phyloP scores from a whole-genome alignment of 2,797 vertebrate species.

The Ceryle rudis region DNA sequence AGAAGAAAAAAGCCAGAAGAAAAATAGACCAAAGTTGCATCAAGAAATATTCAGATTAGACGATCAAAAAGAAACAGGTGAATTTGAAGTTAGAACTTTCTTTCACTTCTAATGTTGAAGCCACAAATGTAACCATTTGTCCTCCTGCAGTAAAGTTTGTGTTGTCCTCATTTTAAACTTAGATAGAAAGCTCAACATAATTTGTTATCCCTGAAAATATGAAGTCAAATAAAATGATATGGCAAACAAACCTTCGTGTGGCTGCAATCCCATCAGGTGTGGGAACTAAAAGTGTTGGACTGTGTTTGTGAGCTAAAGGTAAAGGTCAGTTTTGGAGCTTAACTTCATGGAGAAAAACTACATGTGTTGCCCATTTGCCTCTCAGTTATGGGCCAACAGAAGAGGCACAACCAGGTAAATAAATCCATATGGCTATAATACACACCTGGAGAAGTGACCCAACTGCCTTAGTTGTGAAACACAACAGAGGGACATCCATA shows the following conservation, averaged over 20 bases:
- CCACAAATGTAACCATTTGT: neutral
- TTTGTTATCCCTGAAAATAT: neutral
- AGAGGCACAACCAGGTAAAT: neutral
- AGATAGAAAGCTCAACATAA: neutral
- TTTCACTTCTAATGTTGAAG: neutral
- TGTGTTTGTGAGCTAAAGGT: neutral
- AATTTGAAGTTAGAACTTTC: neutral
- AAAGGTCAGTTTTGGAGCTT: neutral
- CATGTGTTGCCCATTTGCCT: neutral
- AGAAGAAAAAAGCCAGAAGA: neutral
- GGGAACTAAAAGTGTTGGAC: neutral
- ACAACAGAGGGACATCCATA: fast-evolving
- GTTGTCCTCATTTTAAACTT: neutral
- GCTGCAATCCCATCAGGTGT: neutral
- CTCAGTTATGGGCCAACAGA: neutral
- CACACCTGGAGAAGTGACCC: neutral
- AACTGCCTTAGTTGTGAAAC: neutral
- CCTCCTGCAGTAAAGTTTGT: neutral
- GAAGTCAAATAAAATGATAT: neutral
- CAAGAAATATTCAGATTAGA: neutral
- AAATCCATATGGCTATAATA: fast-evolving
- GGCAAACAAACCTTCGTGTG: neutral
- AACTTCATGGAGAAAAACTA: neutral
- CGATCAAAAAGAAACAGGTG: neutral
- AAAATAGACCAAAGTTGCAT: neutral